These are phyloP conservation scores for Allochrocebus solatus DNA, from an alignment of 2,797 vertebrate species.

Conservation along the genomic window DNA sequence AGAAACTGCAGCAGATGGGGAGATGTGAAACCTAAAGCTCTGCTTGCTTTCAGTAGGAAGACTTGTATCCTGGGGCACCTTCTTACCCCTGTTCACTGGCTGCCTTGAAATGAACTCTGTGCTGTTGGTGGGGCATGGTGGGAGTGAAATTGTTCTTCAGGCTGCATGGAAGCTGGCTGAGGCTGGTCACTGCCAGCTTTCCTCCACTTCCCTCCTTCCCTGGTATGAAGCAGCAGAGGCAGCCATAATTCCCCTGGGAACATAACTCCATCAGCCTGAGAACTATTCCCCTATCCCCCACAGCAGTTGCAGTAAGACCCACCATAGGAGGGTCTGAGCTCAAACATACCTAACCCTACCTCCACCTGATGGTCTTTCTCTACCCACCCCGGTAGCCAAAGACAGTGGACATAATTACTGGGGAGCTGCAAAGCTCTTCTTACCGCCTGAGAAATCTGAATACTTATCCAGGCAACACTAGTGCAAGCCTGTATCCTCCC, in stretches of 20 bases:
- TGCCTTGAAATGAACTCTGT: not conserved
- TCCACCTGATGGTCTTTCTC: no score
- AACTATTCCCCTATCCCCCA: not conserved
- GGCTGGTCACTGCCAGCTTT: not conserved
- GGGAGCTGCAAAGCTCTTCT: no score
- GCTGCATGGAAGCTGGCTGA: not conserved
- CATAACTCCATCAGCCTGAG: not conserved
- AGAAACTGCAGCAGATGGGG: not conserved
- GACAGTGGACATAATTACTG: no score
- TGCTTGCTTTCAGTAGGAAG: not conserved
- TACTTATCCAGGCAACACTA: no score
- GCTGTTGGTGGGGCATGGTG: not conserved
- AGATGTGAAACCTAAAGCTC: not conserved
- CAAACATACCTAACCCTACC: no score
- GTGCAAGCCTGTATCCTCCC: no score
- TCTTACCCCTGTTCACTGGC: not conserved
- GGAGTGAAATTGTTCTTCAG: not conserved
- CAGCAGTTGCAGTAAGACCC: not conserved
- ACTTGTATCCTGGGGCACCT: not conserved
- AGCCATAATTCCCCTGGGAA: not conserved
- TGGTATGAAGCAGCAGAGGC: not conserved
- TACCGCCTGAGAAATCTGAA: no score
- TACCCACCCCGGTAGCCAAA: no score
- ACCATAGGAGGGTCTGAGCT: not conserved
- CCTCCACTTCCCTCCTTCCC: not conserved